phyloP scores from a whole-genome alignment of 1,140 invertebrate genomes.

The Dufourea novaeangliae region DNA sequence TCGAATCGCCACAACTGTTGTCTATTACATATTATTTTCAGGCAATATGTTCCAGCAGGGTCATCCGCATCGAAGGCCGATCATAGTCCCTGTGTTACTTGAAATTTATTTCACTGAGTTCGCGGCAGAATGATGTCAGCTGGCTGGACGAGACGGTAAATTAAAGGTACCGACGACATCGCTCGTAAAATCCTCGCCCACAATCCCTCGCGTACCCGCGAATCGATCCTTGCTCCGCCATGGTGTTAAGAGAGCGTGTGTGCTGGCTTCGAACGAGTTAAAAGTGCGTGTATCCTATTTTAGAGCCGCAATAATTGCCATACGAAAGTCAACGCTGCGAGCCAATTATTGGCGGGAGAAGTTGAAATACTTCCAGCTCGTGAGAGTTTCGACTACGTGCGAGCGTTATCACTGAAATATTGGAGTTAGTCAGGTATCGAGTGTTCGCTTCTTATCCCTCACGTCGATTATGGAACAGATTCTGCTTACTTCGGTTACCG shows the following conservation, averaged over 20 bases:
- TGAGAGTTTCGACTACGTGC: neutral
- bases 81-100: constrained; percentile 32
- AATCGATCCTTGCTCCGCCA: constrained; percentile 16
- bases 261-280: constrained; percentile 4
- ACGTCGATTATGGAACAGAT: neutral
- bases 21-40: constrained; percentile 13
- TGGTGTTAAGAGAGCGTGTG: neutral
- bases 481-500: neutral
- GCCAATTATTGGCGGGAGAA: constrained; percentile 70
- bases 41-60: neutral
- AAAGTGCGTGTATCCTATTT: constrained; percentile 41
- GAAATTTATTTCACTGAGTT: constrained; percentile 29
- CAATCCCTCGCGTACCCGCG: neutral
- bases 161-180: constrained; percentile 33
- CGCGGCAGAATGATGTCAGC: neutral
- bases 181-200: constrained; percentile 34
- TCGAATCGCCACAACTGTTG: neutral
- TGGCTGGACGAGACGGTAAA: constrained; percentile 34
- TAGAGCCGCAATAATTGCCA: constrained; percentile 63
- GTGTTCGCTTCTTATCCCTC: neutral
- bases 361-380: constrained; percentile 58
- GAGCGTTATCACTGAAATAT: constrained; percentile 23
- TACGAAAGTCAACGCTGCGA: constrained; percentile 58
- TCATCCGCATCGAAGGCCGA: neutral
- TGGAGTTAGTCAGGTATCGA: constrained; percentile 7